These are phyloP conservation scores for Bufotes viridis DNA, from an alignment of 2,797 vertebrate species.

Conservation along the genomic window DNA sequence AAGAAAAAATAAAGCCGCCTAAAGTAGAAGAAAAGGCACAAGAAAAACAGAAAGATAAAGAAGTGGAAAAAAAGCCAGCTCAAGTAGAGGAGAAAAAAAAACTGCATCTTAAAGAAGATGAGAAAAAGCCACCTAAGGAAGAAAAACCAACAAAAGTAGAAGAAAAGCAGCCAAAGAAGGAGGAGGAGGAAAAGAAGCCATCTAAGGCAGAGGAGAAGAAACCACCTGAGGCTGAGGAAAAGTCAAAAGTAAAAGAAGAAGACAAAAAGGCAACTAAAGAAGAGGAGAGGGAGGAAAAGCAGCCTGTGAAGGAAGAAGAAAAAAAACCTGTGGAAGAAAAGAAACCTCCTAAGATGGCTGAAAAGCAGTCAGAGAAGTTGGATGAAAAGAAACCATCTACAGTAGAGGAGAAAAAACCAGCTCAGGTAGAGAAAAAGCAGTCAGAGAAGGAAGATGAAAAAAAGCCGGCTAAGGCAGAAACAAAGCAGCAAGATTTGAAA, in stretches of 20 bases:
- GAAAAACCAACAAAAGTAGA: constrained; percentile 22
- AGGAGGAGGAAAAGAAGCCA: constrained; percentile 50
- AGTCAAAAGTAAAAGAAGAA: neutral
- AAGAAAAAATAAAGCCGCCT: constrained; percentile 4
- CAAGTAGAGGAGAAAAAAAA: accelerated
- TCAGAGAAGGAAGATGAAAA: constrained; percentile 25
- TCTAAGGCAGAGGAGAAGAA: neutral
- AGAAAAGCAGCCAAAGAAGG: constrained; percentile 60
- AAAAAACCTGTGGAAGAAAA: constrained; percentile 13
- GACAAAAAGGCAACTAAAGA: constrained; percentile 22
- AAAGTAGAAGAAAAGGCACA: constrained; percentile 13
- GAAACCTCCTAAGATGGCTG: constrained; percentile 63
- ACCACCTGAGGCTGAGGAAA: constrained; percentile 40
- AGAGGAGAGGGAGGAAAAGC: constrained; percentile 56
- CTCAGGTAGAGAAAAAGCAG: constrained; percentile 21
- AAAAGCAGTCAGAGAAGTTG: constrained; percentile 67
- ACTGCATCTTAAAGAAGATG: constrained; percentile 67
- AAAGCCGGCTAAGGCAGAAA: constrained; percentile 12
- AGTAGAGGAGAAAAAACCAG: accelerated
- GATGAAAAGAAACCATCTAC: accelerated
- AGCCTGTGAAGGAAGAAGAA: constrained; percentile 60
- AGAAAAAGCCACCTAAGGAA: constrained; percentile 50
- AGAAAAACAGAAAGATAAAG: neutral
- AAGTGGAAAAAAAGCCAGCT: constrained; percentile 46
- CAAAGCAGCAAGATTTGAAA: constrained; percentile 5